These are phyloP conservation scores for Pseudomyrmex pallidus DNA, from an alignment of 1,140 invertebrate species.

Conservation along the genomic window DNA sequence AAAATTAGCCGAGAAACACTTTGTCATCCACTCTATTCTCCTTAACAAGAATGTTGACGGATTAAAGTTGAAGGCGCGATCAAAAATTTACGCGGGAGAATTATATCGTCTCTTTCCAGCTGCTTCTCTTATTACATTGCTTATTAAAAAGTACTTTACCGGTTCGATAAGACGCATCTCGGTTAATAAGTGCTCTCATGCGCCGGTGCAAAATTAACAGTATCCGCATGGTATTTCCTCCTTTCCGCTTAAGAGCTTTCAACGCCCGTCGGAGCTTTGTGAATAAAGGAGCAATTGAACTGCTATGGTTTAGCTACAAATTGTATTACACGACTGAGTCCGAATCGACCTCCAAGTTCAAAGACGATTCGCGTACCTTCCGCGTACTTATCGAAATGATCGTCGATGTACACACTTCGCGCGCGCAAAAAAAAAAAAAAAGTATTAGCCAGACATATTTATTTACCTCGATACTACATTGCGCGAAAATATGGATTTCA, in stretches of 20 bases:
- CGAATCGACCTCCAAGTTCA: background rate
- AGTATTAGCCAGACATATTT: background rate
- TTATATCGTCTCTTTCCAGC: background rate
- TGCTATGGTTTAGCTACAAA: background rate
- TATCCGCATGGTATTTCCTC: slow-evolving; percentile 30
- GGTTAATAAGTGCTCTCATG: background rate
- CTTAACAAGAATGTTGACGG: too few relatives aligned
- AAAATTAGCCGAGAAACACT: background rate
- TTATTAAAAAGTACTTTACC: slow-evolving; percentile 4
- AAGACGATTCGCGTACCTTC: background rate
- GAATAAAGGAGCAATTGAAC: slow-evolving; percentile 12
- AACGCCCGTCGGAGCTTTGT: slow-evolving; percentile 10
- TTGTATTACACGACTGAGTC: slow-evolving; percentile 7
- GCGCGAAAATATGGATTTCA: background rate
- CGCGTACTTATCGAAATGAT: slow-evolving; percentile 30
- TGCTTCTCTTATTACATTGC: background rate
- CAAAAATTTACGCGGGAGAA: background rate
- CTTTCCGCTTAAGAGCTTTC: slow-evolving; percentile 9
- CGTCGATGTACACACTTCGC: background rate
- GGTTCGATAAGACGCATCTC: background rate
- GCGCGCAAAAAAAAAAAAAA: background rate
- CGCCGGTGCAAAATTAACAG: slow-evolving; percentile 1
- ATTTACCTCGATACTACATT: background rate
- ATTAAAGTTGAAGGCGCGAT: background rate
- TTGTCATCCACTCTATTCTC: background rate